Evolutionary conservation across 2,113 vertebrate genomes (phyloP).

Genomic region (Pogona vitticeps): DNA sequence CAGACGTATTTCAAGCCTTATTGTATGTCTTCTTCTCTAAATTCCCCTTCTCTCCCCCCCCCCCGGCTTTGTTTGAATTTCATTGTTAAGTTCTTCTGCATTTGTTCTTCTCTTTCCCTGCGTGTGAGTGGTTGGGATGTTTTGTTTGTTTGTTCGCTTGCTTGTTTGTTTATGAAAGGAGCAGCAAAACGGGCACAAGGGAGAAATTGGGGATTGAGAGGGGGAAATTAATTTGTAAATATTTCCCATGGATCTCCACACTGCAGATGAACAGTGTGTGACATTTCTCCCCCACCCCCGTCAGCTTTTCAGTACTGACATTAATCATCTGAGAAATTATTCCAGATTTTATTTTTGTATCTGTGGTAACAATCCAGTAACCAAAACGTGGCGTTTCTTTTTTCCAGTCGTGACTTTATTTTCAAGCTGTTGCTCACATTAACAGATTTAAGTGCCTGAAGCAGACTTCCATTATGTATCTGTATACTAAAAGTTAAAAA

Average conservation of each 20-base stretch:
- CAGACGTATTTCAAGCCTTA: constrained; percentile 55
- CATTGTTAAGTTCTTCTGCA: constrained; percentile 53
- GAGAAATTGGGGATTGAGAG: constrained; percentile 51
- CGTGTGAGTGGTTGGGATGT: too few relatives aligned
- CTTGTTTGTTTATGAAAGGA: constrained; percentile 69
- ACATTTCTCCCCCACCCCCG: constrained; percentile 65
- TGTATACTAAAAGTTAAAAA: constrained; percentile 85
- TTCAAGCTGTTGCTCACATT: constrained; percentile 83
- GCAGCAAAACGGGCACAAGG: constrained; percentile 74
- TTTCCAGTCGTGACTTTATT: constrained; percentile 69
- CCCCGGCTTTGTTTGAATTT: constrained; percentile 48
- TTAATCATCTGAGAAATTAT: constrained; percentile 80
- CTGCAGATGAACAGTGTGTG: constrained; percentile 74
- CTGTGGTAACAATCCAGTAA: constrained; percentile 86
- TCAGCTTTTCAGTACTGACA: constrained; percentile 81
- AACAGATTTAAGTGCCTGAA: constrained; percentile 96
- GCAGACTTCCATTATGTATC: constrained; percentile 86
- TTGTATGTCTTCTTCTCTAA: constrained; percentile 37
- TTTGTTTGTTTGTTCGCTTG: not conserved
- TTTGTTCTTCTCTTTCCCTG: not conserved
- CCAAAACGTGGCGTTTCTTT: constrained; percentile 59
- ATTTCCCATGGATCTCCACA: constrained; percentile 72
- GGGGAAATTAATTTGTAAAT: constrained; percentile 75
- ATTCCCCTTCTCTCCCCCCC: not conserved
- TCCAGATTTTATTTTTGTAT: constrained; percentile 88